These are phyloP conservation scores for Lepidocolaptes lacrymiger DNA, from an alignment of 2,797 vertebrate species.

Conservation along the genomic window DNA sequence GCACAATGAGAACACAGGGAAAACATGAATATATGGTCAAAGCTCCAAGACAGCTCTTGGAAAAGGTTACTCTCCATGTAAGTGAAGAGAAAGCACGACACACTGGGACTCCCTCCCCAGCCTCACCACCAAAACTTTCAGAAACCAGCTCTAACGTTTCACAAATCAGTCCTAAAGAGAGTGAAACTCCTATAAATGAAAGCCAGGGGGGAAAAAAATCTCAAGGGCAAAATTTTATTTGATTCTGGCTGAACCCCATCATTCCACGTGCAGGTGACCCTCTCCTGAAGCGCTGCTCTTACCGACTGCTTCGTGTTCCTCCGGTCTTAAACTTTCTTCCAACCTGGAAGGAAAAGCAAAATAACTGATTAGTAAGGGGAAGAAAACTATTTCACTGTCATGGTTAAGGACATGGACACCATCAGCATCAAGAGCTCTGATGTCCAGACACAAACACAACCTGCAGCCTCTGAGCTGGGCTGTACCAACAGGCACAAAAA, in stretches of 20 bases:
- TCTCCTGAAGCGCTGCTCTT: neutral
- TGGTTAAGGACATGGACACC: neutral
- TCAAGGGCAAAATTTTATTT: neutral
- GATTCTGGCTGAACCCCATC: neutral
- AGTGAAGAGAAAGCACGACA: neutral
- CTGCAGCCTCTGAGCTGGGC: neutral
- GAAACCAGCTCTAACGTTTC: neutral
- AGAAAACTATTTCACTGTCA: neutral
- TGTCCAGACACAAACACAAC: neutral
- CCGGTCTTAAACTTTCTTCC: neutral
- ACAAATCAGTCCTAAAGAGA: neutral
- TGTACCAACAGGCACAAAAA: neutral
- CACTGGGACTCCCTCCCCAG: neutral
- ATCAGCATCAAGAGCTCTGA: neutral
- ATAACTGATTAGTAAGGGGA: neutral
- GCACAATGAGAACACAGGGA: fast-evolving
- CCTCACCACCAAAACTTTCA: neutral
- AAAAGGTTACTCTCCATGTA: neutral
- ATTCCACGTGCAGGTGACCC: fast-evolving
- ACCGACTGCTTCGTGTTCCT: neutral
- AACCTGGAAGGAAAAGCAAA: neutral
- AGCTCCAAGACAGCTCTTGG: neutral
- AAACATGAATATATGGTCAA: neutral
- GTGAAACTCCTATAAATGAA: neutral
- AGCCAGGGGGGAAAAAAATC: neutral